Percentiles rank a stretch among this genome's conserved stretches.
Evolutionary conservation across 2,797 vertebrate genomes (phyloP).

Genomic region (Gallinago stenura): DNA sequence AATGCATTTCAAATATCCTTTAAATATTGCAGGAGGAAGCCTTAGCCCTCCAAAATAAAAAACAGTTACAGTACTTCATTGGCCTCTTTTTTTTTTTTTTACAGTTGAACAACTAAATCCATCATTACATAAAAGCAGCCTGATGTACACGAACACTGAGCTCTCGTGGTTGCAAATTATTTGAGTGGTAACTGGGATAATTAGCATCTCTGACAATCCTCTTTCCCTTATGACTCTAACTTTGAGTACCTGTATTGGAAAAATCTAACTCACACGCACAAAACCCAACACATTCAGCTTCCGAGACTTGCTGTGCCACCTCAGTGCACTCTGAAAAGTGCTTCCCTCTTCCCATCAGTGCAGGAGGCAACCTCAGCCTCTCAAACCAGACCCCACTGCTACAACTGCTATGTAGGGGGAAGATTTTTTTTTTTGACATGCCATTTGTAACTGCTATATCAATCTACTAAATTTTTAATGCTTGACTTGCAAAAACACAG

Average conservation of each 20-base stretch:
- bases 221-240: neutral
- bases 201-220: neutral
- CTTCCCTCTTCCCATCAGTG: neutral
- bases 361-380: neutral
- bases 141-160: neutral
- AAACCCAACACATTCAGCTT: neutral
- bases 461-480: neutral
- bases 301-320: neutral
- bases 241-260: neutral
- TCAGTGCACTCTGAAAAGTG: neutral
- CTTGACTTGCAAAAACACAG: neutral
- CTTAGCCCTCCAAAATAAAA: neutral
- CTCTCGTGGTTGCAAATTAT: neutral
- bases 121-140: neutral
- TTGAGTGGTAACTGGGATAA: neutral
- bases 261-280: neutral
- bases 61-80: neutral
- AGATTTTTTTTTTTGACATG: neutral
- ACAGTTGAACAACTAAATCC: neutral
- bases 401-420: neutral
- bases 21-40: neutral
- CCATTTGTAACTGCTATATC: neutral
- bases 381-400: neutral
- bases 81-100: neutral
- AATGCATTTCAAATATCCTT: neutral